A percentile compares a stretch with the other conserved stretches of the same genome.
Evolutionary conservation across 2,797 vertebrate species (phyloP).

Genomic region (Poecilia wingei): DNA sequence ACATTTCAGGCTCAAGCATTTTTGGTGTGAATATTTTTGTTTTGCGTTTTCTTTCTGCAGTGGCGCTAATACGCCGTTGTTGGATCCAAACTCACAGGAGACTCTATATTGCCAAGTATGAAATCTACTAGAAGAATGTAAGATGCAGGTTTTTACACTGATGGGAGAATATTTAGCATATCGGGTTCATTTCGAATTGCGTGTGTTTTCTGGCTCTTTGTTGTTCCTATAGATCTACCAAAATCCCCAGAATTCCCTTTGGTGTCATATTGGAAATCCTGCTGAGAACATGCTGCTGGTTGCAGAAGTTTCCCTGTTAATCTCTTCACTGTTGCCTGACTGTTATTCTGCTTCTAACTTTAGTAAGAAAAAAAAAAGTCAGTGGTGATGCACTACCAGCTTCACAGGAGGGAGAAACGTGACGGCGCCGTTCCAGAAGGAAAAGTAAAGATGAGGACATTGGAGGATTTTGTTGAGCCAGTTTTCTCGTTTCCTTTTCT

Average conservation of each 20-base stretch:
- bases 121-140: not conserved
- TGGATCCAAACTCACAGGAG: not conserved
- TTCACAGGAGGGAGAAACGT: not conserved
- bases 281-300: not conserved
- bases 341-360: not conserved
- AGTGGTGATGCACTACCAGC: not conserved
- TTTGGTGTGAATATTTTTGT: too few relatives aligned
- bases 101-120: not conserved
- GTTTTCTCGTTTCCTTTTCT: not conserved
- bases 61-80: too few relatives aligned
- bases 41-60: too few relatives aligned
- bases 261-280: not conserved
- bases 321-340: not conserved
- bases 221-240: not conserved
- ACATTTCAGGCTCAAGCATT: too few relatives aligned
- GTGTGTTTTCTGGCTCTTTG: not conserved
- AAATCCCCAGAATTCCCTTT: not conserved
- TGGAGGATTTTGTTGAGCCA: not conserved
- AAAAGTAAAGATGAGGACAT: not conserved
- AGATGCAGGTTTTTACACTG: slow-evolving; percentile 1
- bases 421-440: not conserved
- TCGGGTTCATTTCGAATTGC: not conserved
- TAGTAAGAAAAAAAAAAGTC: not conserved
- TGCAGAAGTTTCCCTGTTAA: not conserved
- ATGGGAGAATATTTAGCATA: not conserved